Evolutionary conservation across 1,140 invertebrate species (phyloP).

Genomic region (Bicyclus anynana): DNA sequence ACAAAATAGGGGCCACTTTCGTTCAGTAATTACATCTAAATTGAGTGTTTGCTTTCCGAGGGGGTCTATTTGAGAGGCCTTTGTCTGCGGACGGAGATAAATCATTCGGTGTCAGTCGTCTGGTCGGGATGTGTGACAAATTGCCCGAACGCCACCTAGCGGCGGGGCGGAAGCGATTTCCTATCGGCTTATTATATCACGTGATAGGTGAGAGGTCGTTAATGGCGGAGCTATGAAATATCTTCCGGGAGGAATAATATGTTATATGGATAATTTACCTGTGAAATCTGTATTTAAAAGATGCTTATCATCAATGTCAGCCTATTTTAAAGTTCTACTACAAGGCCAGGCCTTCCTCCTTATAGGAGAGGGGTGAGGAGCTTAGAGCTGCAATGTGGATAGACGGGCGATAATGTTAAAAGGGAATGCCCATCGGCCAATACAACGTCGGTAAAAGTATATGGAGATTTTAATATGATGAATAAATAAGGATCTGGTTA

Average conservation of each 20-base stretch:
- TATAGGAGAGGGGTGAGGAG: too few relatives aligned
- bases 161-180: slow-evolving; percentile 30
- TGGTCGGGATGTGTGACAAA: slow-evolving; percentile 64
- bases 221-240: slow-evolving; percentile 5
- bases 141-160: slow-evolving; percentile 54
- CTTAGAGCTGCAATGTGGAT: too few relatives aligned
- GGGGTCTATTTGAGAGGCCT: slow-evolving; percentile 67
- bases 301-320: too few relatives aligned
- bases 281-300: too few relatives aligned
- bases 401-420: too few relatives aligned
- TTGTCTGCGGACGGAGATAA: slow-evolving; percentile 61
- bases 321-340: too few relatives aligned
- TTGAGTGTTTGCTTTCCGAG: slow-evolving; percentile 64
- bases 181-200: slow-evolving; percentile 21
- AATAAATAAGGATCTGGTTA: too few relatives aligned
- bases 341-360: too few relatives aligned
- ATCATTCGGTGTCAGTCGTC: slow-evolving; percentile 65
- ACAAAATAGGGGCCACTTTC: slow-evolving; percentile 53
- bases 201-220: slow-evolving; percentile 21
- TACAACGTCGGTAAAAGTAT: too few relatives aligned
- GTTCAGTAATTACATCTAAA: slow-evolving; percentile 51
- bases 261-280: too few relatives aligned
- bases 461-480: too few relatives aligned
- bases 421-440: too few relatives aligned
- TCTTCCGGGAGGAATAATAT: background rate